Base-by-base conservation (phyloP, 2,113 vertebrate genomes). In the Bambusicola thoracicus region DNA sequence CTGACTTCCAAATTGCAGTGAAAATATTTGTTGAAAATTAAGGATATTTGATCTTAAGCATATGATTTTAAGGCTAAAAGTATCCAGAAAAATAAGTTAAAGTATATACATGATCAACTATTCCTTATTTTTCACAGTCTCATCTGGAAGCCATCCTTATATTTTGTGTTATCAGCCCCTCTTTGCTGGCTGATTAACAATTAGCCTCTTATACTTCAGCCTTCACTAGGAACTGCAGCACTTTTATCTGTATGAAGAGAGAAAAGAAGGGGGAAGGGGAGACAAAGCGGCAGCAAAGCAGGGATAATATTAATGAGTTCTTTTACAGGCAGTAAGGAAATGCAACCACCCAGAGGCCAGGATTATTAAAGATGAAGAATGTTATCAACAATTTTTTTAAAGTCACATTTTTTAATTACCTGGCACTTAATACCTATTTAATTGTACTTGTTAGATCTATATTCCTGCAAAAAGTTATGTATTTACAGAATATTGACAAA, bases 241-340 rank as follows among this genome's bases (percentile, higher is more conserved):
- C 65, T 90, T 29, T 20, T 75, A 38, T 84, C 69, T 36, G 19
- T 40, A 53, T 11, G 27, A 92, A 81, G 77, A 88, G 48, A 78
- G 61, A 56, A 93, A 85, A 69, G 68, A 48, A 92, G 58, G 59
- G 51, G 56, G 76, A 91, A 29, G 32, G 49, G 43, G 16, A 88
- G 24, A 77, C 68, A 94, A 92, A 95, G 87, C 81, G 36, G n/a
- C 41, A 91, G 82, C 36, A 84, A 92, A 73, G 62, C 73, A 65
- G 44, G 58, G n/a, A 70, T 88, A 58, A 68, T 92, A 86, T 68
- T 85, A 92, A 93, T 85, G 44, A 87, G 77, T 89, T 56, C 40
- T n/a, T 82, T 92, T 75, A 67, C 13, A 77, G n/a, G 19, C 48
- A 66, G 53, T 34, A n/a, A 91, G 76, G 48, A 93, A 93, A 84